Evolutionary conservation across 2,113 vertebrate species (phyloP), one percentile per base, ranked within the genome.

Genomic region (Chaetodon auriga): DNA sequence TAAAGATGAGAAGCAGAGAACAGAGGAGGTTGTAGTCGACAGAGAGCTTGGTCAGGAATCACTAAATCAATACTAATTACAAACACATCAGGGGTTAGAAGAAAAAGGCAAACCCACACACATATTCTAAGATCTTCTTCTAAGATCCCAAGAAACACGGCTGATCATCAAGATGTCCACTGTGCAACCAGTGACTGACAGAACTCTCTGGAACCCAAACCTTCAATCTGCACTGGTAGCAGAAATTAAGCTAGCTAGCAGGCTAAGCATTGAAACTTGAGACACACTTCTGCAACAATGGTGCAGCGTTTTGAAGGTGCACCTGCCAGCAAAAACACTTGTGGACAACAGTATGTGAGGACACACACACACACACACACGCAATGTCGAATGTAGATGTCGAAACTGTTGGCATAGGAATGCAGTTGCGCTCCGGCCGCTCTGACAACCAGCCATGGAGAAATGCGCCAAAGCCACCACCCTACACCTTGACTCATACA

Each of bases 381-480:
- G 69, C 35, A 61, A 23, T 18, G n/a, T 63, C 13, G 30, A 74
- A 36, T 36, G 61, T 76, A 82, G 78, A 78, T 81, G n/a, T n/a
- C n/a, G 51, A 80, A 91, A 88, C 66, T 80, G 70, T 83, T 86
- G 83, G 74, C 83, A 86, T 23, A 84, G 74, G 68, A 90, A 90
- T 84, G 85, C 80, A 83, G 75, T 73, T 75, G 61, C 23, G 23
- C 85, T 80, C 69, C 5, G 1, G 84, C 87, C 45, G 30, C 87
- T 91, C 76, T 86, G 88, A 91, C 90, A 88, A 89, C 85, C 74
- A 85, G 82, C 53, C 43, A 3, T 69, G 46, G 25, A 81, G 78
- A 90, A 91, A 91, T 90, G 91, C 92, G 80, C 77, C 86, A 93
- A 86, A 92, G 91, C 90, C 92, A 90, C 90, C 92, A 92, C 92